Evolutionary conservation across 64 coral and sea anemone species (phyloP).

Genomic region (Montipora cactus): DNA sequence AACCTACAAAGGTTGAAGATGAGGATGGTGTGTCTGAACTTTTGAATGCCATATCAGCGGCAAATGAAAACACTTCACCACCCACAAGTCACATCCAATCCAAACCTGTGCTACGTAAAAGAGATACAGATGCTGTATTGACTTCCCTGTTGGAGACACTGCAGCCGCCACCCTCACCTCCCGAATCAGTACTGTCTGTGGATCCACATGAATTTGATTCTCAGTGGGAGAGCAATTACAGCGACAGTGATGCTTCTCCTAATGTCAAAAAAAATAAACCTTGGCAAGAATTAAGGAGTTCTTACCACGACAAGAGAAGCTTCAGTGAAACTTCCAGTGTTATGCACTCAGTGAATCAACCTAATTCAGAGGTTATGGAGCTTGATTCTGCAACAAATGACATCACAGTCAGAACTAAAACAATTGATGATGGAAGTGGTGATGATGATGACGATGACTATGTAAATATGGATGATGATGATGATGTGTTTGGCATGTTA

Average conservation of each 20-base stretch:
- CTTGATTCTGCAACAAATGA: background rate
- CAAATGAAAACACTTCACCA: constrained; percentile 13
- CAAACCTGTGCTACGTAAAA: constrained; percentile 65
- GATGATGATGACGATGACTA: background rate
- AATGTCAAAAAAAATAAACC: constrained; percentile 6
- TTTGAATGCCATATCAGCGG: constrained; percentile 79
- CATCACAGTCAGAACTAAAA: background rate
- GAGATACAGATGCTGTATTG: constrained; percentile 81
- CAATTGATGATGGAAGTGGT: background rate
- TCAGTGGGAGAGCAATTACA: constrained; percentile 63
- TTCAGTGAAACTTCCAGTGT: background rate
- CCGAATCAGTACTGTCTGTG: constrained; percentile 13
- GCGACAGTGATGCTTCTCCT: constrained; percentile 57
- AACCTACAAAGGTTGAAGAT: constrained; percentile 57
- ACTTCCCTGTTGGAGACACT: constrained; percentile 60
- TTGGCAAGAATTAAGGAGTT: background rate
- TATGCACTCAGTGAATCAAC: background rate
- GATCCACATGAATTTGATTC: constrained; percentile 36
- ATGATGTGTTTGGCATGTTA: constrained; percentile 93
- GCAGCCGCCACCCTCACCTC: constrained; percentile 22
- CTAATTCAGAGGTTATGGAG: background rate
- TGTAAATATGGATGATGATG: constrained; percentile 57
- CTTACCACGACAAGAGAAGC: background rate
- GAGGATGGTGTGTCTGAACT: constrained; percentile 86
- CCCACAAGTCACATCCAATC: constrained; percentile 17